Evolutionary conservation across 2,888 invertebrate genomes (phyloP).

Genomic region (Sympetrum striolatum): DNA sequence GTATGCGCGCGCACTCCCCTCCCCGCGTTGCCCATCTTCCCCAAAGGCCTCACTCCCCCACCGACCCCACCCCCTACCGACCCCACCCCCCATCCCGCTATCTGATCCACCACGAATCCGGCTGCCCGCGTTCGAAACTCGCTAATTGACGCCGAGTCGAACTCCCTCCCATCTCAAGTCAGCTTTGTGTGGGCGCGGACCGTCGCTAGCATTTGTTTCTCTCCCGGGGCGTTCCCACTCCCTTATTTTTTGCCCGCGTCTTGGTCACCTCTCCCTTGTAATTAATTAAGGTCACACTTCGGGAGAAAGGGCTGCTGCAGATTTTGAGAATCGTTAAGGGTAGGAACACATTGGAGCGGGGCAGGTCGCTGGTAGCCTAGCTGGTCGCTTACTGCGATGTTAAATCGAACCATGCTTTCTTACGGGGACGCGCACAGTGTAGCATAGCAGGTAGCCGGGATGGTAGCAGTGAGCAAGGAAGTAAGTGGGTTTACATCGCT

Average conservation of each 20-base stretch:
- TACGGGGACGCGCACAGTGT: too few species aligned
- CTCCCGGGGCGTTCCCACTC: too few species aligned
- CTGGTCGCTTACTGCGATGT: too few species aligned
- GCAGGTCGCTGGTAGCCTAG: too few species aligned
- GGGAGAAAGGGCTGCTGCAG: not conserved
- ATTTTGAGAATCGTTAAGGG: conserved; percentile 19
- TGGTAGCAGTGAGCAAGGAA: too few species aligned
- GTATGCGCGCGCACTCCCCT: not conserved
- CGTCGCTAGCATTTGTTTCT: not conserved
- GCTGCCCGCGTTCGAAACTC: conserved; percentile 29
- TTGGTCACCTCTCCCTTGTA: conserved; percentile 25
- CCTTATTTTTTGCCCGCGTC: not conserved
- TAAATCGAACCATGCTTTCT: too few species aligned
- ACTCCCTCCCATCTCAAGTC: not conserved
- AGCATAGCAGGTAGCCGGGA: too few species aligned
- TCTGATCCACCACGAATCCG: conserved; percentile 26
- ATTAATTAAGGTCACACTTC: conserved; percentile 41
- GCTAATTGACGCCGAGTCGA: conserved; percentile 42
- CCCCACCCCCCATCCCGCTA: not conserved
- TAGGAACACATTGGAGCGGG: too few species aligned
- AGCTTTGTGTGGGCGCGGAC: not conserved
- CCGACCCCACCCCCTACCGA: too few species aligned
- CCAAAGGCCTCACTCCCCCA: not conserved
- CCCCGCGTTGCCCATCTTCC: not conserved
- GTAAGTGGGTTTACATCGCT: too few species aligned